These are phyloP conservation scores for Apamea monoglypha DNA, from an alignment of 2,888 invertebrate genomes.

Conservation along the genomic window DNA sequence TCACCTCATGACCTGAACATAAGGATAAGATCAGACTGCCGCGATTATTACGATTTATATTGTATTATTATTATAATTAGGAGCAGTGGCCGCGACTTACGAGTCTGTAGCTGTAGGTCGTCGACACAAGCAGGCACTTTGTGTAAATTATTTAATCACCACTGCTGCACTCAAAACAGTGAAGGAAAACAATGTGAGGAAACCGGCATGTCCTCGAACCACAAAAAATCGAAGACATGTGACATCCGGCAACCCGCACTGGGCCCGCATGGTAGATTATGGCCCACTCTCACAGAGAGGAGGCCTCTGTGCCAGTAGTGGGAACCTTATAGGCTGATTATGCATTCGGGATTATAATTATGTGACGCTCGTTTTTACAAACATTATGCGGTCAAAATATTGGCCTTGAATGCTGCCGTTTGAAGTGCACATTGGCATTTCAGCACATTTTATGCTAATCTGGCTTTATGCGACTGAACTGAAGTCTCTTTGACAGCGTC, in stretches of 20 bases:
- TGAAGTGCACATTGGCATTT: not conserved
- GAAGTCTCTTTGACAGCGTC: not conserved
- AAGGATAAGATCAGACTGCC: conserved; percentile 24
- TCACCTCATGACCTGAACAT: conserved; percentile 61
- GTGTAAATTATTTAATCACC: not conserved
- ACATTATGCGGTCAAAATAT: not conserved
- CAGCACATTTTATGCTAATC: not conserved
- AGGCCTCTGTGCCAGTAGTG: not conserved
- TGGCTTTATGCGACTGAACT: not conserved
- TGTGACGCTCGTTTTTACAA: not conserved
- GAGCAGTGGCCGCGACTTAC: no score
- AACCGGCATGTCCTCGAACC: not conserved
- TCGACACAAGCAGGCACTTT: not conserved
- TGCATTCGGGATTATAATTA: not conserved
- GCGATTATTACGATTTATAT: not conserved
- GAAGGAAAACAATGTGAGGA: not conserved
- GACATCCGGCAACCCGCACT: not conserved
- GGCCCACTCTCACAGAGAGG: not conserved
- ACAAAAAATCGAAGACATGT: not conserved
- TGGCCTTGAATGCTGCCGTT: not conserved
- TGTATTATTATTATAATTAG: not conserved
- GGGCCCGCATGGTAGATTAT: not conserved
- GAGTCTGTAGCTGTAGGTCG: not conserved
- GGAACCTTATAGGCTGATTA: no score
- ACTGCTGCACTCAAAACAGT: not conserved